Base-by-base conservation (phyloP, 2,888 invertebrate genomes). In the Diarsia mendica region DNA sequence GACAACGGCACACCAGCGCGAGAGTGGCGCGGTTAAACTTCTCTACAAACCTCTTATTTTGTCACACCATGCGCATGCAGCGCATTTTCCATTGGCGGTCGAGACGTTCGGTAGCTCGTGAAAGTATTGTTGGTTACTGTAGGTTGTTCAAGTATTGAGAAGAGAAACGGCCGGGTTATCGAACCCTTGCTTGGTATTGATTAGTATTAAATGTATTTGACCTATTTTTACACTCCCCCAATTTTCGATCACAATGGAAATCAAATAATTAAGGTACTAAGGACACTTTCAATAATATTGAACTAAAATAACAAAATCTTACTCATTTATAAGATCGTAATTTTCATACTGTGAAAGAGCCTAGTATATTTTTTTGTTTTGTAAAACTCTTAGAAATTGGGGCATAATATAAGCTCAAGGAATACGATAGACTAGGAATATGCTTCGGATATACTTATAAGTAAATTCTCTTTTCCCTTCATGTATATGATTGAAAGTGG, bases 1-100 rank as follows among this genome's bases (percentile, higher is more conserved):
- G 97, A 98, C 88, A 97, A 97, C 87, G 97, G 97, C 15, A 97
- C 97, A 87, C 97, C 97, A 5, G 97, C 97, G 2, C 96, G 97
- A 88, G 98, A 98, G 87, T 96, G 96, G 95, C 96, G 96, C 86
- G 96, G 94, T 79, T 96, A 95, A 89, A 63, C 61, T 61, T 51
- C 13, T 3, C 60, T 23, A 10, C 23, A 15, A 75, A 63, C 67
- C 64, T 64, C 53, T 80, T 77, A 72, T 61, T 78, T 68, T 53
- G 67, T 6, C 58, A 55, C 39, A 51, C 11, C 60, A 64, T 75
- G 78, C 75, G 73, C 64, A 64, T 60, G 39, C 60, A 61, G 60
- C 80, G 85, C 68, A 73, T 70, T 72, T 82, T 86, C 67, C 77
- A 84, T 82, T 85, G 83, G 79, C 67, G 74, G 63, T 65, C 65